Conservation (phyloP, 2,888 invertebrate genomes). For the Athrips mouffetella region DNA sequence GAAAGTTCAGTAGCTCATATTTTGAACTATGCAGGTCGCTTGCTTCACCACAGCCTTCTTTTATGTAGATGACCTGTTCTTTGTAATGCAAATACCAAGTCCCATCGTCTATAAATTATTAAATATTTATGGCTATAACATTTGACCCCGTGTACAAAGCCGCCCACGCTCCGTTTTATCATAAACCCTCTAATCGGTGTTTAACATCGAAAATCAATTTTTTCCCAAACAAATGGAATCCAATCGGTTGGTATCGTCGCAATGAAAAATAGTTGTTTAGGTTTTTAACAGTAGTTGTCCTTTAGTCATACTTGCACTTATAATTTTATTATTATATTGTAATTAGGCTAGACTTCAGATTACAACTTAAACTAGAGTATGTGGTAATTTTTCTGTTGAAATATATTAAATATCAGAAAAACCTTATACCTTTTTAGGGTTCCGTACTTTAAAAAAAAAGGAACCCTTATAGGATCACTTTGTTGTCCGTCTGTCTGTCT, state of each 20-base stretch:
- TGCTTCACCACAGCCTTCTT: neutral
- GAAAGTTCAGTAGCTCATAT: neutral
- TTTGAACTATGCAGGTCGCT: neutral
- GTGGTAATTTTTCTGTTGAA: too few species aligned
- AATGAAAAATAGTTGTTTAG: neutral
- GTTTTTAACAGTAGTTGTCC: neutral
- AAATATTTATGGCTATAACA: conserved; percentile 6
- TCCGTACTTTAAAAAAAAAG: too few species aligned
- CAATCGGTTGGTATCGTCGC: neutral
- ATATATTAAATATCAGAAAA: too few species aligned
- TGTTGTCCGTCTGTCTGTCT: too few species aligned
- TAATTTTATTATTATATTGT: too few species aligned
- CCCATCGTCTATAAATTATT: conserved; percentile 4
- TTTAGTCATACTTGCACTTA: too few species aligned
- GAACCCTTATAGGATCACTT: too few species aligned
- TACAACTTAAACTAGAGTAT: neutral
- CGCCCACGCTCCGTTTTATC: conserved; percentile 14
- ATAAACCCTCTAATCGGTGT: conserved; percentile 14
- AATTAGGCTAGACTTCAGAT: too few species aligned
- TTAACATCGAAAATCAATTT: conserved; percentile 17
- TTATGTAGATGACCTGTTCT: conserved; percentile 6
- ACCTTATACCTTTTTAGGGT: too few species aligned
- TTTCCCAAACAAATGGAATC: conserved; percentile 11
- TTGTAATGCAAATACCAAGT: conserved; percentile 5
- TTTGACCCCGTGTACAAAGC: conserved; percentile 3